Conservation (phyloP, 2,797 vertebrate species). For the Sebastes hubbsi region DNA sequence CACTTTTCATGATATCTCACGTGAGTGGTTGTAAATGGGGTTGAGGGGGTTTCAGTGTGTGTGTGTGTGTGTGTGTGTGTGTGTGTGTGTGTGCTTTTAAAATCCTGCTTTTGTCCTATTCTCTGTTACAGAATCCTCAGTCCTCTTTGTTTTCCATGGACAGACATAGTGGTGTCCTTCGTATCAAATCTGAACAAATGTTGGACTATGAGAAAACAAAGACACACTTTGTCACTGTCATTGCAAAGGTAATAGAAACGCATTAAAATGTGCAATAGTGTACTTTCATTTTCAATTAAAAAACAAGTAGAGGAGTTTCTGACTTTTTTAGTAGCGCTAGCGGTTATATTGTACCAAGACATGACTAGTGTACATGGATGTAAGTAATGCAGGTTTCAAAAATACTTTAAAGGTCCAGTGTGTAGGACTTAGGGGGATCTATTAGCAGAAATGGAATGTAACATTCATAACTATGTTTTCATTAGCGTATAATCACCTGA, state of each 20-base stretch:
- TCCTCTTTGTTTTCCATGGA: conserved; percentile 87
- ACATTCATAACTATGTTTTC: no score
- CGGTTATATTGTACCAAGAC: neutral
- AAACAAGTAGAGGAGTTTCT: neutral
- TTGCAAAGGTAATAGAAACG: conserved; percentile 87
- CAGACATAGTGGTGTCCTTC: conserved; percentile 90
- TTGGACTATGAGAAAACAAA: conserved; percentile 93
- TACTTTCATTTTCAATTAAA: neutral
- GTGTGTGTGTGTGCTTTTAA: conserved; percentile 24
- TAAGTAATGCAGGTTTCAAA: neutral
- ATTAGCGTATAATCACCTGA: no score
- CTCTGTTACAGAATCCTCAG: conserved; percentile 64
- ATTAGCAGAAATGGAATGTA: no score
- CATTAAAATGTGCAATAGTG: neutral
- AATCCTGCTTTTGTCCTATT: conserved; percentile 26
- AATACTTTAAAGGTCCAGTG: neutral
- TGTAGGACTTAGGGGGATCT: no score
- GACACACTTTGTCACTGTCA: conserved; percentile 88
- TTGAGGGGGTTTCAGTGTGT: conserved; percentile 29
- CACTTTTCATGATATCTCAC: conserved; percentile 37
- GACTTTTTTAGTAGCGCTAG: neutral
- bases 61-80: conserved; percentile 8
- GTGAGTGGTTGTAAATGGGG: conserved; percentile 32
- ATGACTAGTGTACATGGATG: no score
- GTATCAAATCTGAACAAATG: conserved; percentile 85